Base-by-base conservation (phyloP, 2,113 vertebrate species). In the Lethenteron reissneri region DNA sequence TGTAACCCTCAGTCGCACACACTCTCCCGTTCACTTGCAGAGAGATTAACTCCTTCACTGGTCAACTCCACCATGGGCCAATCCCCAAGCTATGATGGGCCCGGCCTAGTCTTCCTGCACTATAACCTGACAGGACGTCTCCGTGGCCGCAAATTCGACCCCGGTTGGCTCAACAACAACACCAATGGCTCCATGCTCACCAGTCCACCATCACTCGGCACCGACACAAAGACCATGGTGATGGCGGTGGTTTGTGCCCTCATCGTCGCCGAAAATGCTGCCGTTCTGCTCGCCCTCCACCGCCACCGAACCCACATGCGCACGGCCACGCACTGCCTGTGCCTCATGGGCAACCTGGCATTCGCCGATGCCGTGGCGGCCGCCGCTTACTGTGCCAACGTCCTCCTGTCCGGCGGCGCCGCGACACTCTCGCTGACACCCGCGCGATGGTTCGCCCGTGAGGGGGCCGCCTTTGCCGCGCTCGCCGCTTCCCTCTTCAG, bases 271-370 rank as follows among this genome's bases (percentile, higher is more conserved):
- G 92, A 96, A 78, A 97, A 97, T 79, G 79, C 95, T 0, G 75
- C 96, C 74, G 92, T 97, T 11, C 85, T 97, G 2, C 72, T 85
- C 1, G 86, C 94, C 0, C 86, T 97, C 2, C 87, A 79, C 58
- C 84, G 90, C 58, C 95, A 97, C 80, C 89, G 89, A 74, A 88
- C 92, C 41, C 41, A 41, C 41, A 41, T 41, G 41, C 41, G 41
- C 41, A 41, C 41, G 41, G 41, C 41, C 41, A 74, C 92, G 0
- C 89, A 92, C 78, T 96, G 95, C 92, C 97, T 89, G 78, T 84
- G 95, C 77, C 95, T 97, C 78, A 88, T 97, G 8, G 92, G 91
- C 9, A 97, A 97, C 73, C 57, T 97, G 77, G 94, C 94, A 0
- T 88, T 90, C 70, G 96, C 92, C 0, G 94, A 97, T 73, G 81